phyloP scores from a whole-genome alignment of 2,113 vertebrate genomes.

The Butastur rufipennis region DNA sequence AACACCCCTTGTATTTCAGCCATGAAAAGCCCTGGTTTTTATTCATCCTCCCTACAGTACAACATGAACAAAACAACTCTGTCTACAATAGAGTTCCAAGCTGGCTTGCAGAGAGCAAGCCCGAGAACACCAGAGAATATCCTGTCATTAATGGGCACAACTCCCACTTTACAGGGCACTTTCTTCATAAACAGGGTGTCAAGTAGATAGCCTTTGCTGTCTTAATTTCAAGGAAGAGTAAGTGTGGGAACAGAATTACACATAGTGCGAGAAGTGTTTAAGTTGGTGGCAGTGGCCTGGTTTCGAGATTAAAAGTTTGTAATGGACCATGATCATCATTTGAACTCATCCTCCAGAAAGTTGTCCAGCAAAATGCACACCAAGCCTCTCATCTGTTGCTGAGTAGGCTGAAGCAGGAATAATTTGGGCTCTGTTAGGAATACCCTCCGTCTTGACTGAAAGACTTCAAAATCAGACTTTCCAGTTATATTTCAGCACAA shows the following conservation, averaged over 20 bases:
- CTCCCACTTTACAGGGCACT: background rate
- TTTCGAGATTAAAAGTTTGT: background rate
- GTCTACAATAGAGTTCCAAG: background rate
- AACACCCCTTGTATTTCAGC: background rate
- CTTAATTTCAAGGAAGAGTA: background rate
- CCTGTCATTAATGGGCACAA: background rate
- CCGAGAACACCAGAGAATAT: rapidly evolving
- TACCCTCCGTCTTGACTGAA: background rate
- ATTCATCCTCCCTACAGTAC: background rate
- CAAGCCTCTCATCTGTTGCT: background rate
- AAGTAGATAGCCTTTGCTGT: background rate
- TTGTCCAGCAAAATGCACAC: background rate
- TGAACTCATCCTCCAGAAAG: background rate
- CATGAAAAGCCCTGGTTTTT: background rate
- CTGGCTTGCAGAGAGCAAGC: background rate
- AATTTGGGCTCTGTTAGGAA: background rate
- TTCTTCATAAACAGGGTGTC: background rate
- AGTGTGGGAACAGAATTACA: background rate
- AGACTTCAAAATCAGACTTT: background rate
- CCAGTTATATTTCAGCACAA: background rate
- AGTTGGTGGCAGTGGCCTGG: background rate
- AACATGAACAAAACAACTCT: background rate
- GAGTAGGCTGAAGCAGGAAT: background rate
- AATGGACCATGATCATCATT: background rate
- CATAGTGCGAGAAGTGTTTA: background rate